Evolutionary conservation across 1,140 invertebrate genomes (phyloP).

Genomic region (Aricia agestis): DNA sequence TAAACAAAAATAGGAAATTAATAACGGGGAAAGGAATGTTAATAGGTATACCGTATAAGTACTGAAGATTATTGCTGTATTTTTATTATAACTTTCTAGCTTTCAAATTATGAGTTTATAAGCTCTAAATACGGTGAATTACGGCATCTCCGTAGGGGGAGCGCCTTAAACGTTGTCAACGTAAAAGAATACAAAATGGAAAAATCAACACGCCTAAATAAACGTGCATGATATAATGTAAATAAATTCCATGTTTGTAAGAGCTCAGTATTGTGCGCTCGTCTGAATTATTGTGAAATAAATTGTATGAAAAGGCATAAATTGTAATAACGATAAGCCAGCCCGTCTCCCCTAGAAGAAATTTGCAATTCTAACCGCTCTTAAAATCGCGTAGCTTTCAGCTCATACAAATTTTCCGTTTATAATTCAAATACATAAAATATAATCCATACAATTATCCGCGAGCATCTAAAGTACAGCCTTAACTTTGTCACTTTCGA

Average conservation of each 20-base stretch:
- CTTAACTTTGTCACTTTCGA: background rate
- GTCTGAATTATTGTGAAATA: constrained; percentile 13
- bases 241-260: constrained; percentile 12
- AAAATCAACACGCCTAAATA: background rate
- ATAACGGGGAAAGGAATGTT: too few relatives aligned
- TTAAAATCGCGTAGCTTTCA: constrained; percentile 8
- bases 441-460: background rate
- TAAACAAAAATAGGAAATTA: too few relatives aligned
- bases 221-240: constrained; percentile 1
- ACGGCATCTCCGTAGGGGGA: too few relatives aligned
- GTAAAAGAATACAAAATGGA: background rate
- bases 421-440: constrained; percentile 1
- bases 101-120: too few relatives aligned
- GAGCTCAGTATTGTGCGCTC: constrained; percentile 4
- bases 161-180: too few relatives aligned
- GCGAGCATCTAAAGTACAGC: background rate
- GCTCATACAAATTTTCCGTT: constrained; percentile 15
- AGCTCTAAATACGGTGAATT: too few relatives aligned
- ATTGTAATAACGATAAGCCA: constrained; percentile 38
- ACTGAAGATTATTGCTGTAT: too few relatives aligned
- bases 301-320: constrained; percentile 32
- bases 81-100: too few relatives aligned
- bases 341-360: constrained; percentile 32
- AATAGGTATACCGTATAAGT: too few relatives aligned
- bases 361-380: constrained; percentile 37